Percentiles rank a stretch among this genome's conserved stretches.
These are phyloP conservation scores for Celastrina argiolus DNA, from an alignment of 2,888 invertebrate genomes.

Conservation along the genomic window DNA sequence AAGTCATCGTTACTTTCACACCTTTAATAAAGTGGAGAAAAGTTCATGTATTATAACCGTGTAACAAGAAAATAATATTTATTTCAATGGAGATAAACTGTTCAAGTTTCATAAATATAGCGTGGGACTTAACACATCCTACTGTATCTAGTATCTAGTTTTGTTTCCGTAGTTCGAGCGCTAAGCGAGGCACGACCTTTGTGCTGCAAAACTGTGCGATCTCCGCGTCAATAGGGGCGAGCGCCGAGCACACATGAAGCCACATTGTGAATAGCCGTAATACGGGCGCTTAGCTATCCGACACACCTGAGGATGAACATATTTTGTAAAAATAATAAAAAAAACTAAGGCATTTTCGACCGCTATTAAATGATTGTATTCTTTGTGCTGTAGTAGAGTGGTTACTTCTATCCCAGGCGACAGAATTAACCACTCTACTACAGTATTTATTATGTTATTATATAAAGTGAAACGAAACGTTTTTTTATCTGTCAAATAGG, in stretches of 20 bases:
- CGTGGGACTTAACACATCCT: background rate
- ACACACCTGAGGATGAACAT: background rate
- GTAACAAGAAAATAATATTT: too few relatives aligned
- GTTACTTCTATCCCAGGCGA: too few relatives aligned
- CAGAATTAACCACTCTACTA: too few relatives aligned
- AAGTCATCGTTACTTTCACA: too few relatives aligned
- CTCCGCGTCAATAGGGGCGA: conserved; percentile 3
- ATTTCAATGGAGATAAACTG: background rate
- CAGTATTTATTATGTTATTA: too few relatives aligned
- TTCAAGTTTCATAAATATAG: background rate
- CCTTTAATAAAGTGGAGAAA: too few relatives aligned
- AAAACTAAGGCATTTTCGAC: too few relatives aligned
- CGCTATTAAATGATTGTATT: too few relatives aligned
- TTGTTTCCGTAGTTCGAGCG: background rate
- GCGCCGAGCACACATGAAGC: background rate
- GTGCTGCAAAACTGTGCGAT: background rate
- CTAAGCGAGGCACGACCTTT: background rate
- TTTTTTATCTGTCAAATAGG: too few relatives aligned
- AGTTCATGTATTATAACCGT: too few relatives aligned
- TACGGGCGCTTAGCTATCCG: conserved; percentile 8
- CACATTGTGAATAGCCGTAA: background rate
- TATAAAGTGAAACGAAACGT: too few relatives aligned
- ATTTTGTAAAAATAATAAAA: background rate
- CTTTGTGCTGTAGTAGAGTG: too few relatives aligned
- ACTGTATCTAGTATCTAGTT: background rate